Evolutionary conservation across 53 echinoderm and acorn worm species (phyloP).

Genomic region (Apostichopus leukothele): DNA sequence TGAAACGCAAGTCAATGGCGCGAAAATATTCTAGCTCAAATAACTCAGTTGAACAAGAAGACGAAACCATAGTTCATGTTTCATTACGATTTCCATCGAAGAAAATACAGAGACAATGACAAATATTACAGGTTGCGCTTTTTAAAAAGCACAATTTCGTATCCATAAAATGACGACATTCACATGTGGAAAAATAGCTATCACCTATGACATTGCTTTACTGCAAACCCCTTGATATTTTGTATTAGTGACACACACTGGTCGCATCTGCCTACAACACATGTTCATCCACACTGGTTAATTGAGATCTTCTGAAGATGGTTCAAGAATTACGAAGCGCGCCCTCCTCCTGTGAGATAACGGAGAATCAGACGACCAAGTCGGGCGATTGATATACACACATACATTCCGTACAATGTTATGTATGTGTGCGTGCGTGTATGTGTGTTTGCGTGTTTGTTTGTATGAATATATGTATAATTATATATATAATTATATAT

Average conservation of each 20-base stretch:
- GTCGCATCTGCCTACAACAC: conserved; percentile 17
- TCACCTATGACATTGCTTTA: background rate
- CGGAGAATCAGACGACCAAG: no score
- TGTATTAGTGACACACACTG: conserved; percentile 20
- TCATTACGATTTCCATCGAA: background rate
- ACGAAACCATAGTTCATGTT: background rate
- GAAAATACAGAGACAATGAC: background rate
- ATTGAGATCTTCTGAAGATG: background rate
- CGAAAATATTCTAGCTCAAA: background rate
- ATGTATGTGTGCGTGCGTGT: no score
- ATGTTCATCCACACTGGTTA: background rate
- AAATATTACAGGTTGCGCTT: background rate
- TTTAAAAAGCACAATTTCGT: no score
- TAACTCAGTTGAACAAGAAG: background rate
- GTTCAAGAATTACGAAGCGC: background rate
- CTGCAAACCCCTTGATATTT: conserved; percentile 27
- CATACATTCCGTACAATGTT: no score
- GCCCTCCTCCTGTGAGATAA: background rate
- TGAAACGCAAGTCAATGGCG: background rate
- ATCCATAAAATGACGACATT: background rate
- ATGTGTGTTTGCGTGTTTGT: no score
- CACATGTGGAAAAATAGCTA: background rate
- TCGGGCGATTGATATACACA: no score
- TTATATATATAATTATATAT: no score
- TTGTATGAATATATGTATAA: no score